A percentile compares a stretch with the other conserved stretches of the same genome.
Evolutionary conservation across 2,797 vertebrate genomes (phyloP).

Genomic region (Cercopithecus petaurista): DNA sequence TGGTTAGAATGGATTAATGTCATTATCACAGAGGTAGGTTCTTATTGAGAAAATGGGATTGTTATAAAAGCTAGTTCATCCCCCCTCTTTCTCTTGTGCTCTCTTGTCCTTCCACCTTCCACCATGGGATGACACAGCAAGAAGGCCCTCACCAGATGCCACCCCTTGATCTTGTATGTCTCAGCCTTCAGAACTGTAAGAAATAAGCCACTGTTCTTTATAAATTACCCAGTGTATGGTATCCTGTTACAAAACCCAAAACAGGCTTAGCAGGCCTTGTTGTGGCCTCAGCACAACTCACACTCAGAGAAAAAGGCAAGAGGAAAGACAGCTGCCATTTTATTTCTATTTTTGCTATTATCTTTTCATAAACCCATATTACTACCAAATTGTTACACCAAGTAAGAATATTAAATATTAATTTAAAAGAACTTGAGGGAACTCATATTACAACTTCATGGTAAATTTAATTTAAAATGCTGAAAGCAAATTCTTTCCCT

Average conservation of each 20-base stretch:
- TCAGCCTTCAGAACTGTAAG: background rate
- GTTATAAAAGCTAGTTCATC: background rate
- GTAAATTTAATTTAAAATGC: constrained; percentile 69
- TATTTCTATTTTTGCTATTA: constrained; percentile 55
- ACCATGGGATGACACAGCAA: background rate
- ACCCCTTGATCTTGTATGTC: background rate
- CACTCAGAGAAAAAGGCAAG: background rate
- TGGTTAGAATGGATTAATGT: background rate
- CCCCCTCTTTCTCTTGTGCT: background rate
- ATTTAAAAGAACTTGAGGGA: constrained; percentile 68
- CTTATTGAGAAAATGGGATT: background rate
- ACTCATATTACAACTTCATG: constrained; percentile 53
- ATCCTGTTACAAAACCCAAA: background rate
- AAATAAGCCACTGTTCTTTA: background rate
- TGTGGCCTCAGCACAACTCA: accelerated
- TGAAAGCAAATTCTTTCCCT: constrained; percentile 58
- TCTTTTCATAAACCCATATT: constrained; percentile 51
- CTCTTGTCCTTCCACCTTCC: background rate
- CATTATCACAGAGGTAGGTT: background rate
- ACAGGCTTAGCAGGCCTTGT: background rate
- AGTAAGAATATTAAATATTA: constrained; percentile 68
- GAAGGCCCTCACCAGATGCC: background rate
- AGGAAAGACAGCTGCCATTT: background rate
- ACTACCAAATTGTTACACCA: constrained; percentile 34
- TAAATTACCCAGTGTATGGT: background rate